Evolutionary conservation across 64 coral and sea anemone species (phyloP).

Genomic region (Montipora foliosa): DNA sequence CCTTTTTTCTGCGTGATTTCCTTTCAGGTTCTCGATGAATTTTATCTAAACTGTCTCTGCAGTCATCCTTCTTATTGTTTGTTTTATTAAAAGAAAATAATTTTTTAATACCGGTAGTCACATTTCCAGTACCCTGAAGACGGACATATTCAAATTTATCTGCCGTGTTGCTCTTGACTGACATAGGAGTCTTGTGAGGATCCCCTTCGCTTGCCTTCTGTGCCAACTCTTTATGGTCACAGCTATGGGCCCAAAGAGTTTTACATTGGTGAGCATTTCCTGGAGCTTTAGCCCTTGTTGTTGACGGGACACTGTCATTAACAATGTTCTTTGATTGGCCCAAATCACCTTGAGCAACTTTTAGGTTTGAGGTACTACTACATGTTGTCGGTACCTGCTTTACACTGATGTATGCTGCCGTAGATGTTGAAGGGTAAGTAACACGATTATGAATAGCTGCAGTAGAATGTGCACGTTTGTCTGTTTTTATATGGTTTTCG

Average conservation of each 20-base stretch:
- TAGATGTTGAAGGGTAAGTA: background rate
- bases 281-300: background rate
- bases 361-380: background rate
- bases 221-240: background rate
- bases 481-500: background rate
- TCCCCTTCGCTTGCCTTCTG: background rate
- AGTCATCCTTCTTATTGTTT: background rate
- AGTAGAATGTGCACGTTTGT: background rate
- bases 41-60: constrained; percentile 5
- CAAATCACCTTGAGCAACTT: too few relatives aligned
- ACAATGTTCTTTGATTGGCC: background rate
- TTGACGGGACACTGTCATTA: background rate
- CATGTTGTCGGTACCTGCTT: background rate
- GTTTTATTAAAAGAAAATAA: constrained; percentile 1
- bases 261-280: background rate
- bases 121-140: background rate
- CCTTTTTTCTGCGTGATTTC: background rate
- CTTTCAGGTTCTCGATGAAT: background rate
- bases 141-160: background rate
- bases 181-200: background rate
- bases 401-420: background rate
- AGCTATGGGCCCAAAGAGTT: background rate
- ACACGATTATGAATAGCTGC: too few relatives aligned
- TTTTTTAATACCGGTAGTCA: background rate
- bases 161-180: background rate